A percentile compares a stretch with the other conserved stretches of the same genome.
phyloP scores from a whole-genome alignment of 2,888 invertebrate species.

The Fissipunctia ypsillon region DNA sequence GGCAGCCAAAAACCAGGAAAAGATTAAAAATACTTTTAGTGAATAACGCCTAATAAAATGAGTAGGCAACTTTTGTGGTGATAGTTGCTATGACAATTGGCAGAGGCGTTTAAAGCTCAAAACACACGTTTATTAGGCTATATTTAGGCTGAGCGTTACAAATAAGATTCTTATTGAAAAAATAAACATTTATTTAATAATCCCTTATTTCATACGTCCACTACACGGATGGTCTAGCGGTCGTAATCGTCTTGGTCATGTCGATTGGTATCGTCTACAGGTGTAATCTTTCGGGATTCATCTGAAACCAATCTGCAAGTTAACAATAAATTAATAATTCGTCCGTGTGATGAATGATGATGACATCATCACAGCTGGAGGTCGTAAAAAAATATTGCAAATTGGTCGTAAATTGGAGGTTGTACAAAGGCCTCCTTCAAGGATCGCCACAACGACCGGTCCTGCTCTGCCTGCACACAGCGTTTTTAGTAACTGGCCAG shows the following conservation, averaged over 20 bases:
- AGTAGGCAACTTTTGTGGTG: neutral
- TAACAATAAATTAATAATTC: conserved; percentile 8
- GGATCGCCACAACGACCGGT: too few species aligned
- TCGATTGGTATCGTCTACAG: conserved; percentile 20
- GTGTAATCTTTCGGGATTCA: neutral
- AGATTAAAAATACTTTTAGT: neutral
- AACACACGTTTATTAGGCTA: neutral
- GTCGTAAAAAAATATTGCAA: too few species aligned
- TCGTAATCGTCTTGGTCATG: neutral
- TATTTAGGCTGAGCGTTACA: too few species aligned
- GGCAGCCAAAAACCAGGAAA: neutral
- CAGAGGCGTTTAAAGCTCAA: neutral
- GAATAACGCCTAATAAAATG: neutral
- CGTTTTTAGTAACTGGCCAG: too few species aligned
- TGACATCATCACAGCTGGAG: neutral
- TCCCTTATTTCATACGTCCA: neutral
- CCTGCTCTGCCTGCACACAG: neutral
- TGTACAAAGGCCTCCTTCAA: too few species aligned
- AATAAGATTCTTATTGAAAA: too few species aligned
- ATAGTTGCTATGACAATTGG: conserved; percentile 1
- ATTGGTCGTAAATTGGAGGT: too few species aligned
- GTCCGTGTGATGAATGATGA: too few species aligned
- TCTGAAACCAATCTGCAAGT: conserved; percentile 42
- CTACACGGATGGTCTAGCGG: neutral
- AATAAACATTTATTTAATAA: neutral